phyloP scores from a whole-genome alignment of 2,113 vertebrate species.

The Kryptolebias marmoratus region DNA sequence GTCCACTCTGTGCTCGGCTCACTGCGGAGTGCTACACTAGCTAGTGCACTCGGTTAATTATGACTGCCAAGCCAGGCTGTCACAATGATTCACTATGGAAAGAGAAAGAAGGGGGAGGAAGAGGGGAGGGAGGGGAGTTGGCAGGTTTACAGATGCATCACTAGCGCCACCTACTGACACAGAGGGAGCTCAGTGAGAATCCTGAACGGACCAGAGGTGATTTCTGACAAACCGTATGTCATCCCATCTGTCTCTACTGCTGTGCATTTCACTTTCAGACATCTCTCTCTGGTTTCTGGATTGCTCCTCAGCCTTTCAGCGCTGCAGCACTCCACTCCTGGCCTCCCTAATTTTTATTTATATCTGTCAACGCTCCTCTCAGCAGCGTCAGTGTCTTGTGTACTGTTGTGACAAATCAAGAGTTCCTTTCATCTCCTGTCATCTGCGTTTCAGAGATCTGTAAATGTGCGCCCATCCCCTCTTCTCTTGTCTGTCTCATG shows the following conservation, averaged over 20 bases:
- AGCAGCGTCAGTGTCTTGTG: constrained; percentile 49
- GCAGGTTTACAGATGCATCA: constrained; percentile 68
- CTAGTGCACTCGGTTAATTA: constrained; percentile 68
- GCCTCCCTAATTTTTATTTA: constrained; percentile 27
- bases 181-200: constrained; percentile 13
- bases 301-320: constrained; percentile 37
- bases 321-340: constrained; percentile 26
- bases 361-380: constrained; percentile 45
- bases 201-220: constrained; percentile 8
- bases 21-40: constrained; percentile 33
- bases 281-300: constrained; percentile 19
- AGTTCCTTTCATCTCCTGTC: constrained; percentile 58
- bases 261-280: constrained; percentile 19
- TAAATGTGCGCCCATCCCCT: constrained; percentile 26
- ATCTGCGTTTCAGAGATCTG: constrained; percentile 40
- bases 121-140: constrained; percentile 29
- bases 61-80: constrained; percentile 59
- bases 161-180: constrained; percentile 80
- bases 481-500: constrained; percentile 44
- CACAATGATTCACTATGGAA: constrained; percentile 61
- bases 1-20: constrained; percentile 29
- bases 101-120: constrained; percentile 8
- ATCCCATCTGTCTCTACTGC: constrained; percentile 27
- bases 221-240: constrained; percentile 42
- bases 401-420: constrained; percentile 63